Evolutionary conservation across 2,888 invertebrate species (phyloP).

Genomic region (Apotomis turbidana): DNA sequence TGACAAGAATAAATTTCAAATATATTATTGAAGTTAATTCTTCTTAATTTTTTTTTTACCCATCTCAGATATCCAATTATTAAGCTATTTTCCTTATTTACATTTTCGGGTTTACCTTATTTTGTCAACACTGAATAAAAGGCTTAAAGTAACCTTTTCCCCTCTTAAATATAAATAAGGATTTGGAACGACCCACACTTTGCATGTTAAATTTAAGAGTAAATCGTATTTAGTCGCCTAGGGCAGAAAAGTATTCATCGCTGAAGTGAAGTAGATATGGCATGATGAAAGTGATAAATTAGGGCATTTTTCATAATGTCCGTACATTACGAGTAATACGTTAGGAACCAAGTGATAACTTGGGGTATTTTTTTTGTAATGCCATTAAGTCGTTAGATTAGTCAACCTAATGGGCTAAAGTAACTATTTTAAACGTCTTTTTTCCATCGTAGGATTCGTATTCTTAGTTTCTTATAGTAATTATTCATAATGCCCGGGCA

Average conservation of each 20-base stretch:
- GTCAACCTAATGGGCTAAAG: too few species aligned
- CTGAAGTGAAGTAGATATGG: too few species aligned
- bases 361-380: too few species aligned
- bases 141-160: slow-evolving; percentile 10
- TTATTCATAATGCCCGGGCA: too few species aligned
- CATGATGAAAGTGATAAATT: too few species aligned
- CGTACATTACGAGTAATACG: too few species aligned
- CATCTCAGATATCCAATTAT: slow-evolving; percentile 27
- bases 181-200: neutral
- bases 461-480: too few species aligned
- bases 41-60: slow-evolving; percentile 4
- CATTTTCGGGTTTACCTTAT: slow-evolving; percentile 12
- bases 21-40: neutral
- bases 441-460: too few species aligned
- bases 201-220: slow-evolving; percentile 5
- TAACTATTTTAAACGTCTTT: too few species aligned
- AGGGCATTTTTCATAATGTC: too few species aligned
- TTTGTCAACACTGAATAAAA: slow-evolving; percentile 14
- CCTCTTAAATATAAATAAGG: slow-evolving; percentile 11
- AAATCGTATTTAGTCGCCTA: neutral
- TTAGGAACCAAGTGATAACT: too few species aligned
- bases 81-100: slow-evolving; percentile 22
- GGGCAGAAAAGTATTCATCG: neutral
- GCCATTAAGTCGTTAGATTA: too few species aligned
- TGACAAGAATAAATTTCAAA: neutral